Conservation (phyloP, 1,140 invertebrate genomes). For the Drosophila albomicans region DNA sequence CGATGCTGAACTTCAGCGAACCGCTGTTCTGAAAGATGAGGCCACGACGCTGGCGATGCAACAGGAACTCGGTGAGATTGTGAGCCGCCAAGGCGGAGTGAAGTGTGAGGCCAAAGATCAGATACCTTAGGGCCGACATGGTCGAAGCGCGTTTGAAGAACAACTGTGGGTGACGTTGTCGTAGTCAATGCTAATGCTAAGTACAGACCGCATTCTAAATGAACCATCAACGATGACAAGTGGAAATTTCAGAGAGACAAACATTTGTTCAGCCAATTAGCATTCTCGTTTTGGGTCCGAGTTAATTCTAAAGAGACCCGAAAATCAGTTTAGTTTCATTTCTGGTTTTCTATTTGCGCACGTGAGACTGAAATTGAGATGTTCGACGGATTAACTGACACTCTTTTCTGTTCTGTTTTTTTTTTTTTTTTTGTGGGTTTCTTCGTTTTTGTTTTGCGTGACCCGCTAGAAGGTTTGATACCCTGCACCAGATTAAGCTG, state of each 20-base stretch:
- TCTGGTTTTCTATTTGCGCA: conserved; percentile 57
- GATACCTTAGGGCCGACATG: conserved; percentile 36
- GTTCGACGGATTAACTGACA: neutral
- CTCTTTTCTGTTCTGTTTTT: neutral
- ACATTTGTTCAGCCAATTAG: conserved; percentile 62
- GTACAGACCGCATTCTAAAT: conserved; percentile 25
- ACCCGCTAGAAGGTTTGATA: conserved; percentile 28
- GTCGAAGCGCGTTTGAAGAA: conserved; percentile 26
- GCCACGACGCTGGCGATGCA: conserved; percentile 64
- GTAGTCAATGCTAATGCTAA: neutral
- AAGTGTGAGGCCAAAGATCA: conserved; percentile 29
- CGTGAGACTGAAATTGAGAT: conserved; percentile 46
- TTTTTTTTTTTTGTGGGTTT: neutral
- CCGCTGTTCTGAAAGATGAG: conserved; percentile 73
- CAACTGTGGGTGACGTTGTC: conserved; percentile 45
- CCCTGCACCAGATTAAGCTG: conserved; percentile 50
- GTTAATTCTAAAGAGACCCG: conserved; percentile 3
- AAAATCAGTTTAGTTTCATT: conserved; percentile 19
- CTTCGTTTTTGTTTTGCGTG: conserved; percentile 26
- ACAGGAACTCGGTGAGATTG: conserved; percentile 65
- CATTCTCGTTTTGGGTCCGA: conserved; percentile 34
- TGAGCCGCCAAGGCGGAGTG: conserved; percentile 2
- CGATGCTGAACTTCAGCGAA: conserved; percentile 72
- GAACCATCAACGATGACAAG: conserved; percentile 59
- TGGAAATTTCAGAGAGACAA: conserved; percentile 51